phyloP scores from a whole-genome alignment of 2,797 vertebrate species.

The Enteromius unitaeniatus region DNA sequence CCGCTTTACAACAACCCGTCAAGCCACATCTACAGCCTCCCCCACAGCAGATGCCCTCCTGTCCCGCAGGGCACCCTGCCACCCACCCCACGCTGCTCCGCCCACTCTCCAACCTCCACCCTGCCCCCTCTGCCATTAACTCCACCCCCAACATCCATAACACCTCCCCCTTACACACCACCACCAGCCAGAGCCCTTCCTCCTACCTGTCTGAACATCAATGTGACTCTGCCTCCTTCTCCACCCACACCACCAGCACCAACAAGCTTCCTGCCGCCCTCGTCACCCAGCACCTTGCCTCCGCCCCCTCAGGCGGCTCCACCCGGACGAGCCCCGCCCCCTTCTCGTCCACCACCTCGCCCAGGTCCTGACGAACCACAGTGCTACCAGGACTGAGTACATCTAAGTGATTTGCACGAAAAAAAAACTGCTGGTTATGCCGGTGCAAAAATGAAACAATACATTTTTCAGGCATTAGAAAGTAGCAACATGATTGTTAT shows the following conservation, averaged over 20 bases:
- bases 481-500: background rate
- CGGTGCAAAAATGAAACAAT: background rate
- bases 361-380: constrained; percentile 74
- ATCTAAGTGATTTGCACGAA: background rate
- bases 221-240: constrained; percentile 46
- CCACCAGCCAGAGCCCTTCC: constrained; percentile 73
- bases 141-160: constrained; percentile 71
- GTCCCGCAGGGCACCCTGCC: constrained; percentile 67
- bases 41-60: constrained; percentile 68
- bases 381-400: constrained; percentile 22
- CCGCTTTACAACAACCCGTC: constrained; percentile 85
- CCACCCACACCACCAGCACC: constrained; percentile 49
- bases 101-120: constrained; percentile 73
- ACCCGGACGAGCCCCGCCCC: constrained; percentile 75
- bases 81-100: constrained; percentile 62
- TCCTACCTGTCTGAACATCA: constrained; percentile 45
- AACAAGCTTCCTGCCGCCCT: constrained; percentile 66
- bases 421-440: background rate
- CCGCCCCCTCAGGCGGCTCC: constrained; percentile 72
- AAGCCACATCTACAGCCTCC: constrained; percentile 86
- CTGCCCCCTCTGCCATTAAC: constrained; percentile 78
- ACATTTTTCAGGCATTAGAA: constrained; percentile 5
- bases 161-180: constrained; percentile 68
- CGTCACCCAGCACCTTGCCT: constrained; percentile 66
- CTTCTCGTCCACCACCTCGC: constrained; percentile 86